Evolutionary conservation across 2,888 invertebrate genomes (phyloP).

Genomic region (Cacoxenus indagator): DNA sequence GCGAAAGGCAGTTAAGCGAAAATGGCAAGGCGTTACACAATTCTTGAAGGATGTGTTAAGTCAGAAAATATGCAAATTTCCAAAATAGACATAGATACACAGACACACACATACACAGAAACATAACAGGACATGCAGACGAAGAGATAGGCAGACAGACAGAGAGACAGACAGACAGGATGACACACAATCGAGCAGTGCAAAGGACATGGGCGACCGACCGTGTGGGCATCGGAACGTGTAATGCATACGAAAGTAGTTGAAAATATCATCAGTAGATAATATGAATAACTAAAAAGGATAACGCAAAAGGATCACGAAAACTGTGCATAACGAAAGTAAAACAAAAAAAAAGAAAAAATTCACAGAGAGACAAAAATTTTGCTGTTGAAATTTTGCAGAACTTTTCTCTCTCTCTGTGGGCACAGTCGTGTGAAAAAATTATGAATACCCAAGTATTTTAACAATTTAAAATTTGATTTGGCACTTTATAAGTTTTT

Average conservation of each 20-base stretch:
- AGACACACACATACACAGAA: not conserved
- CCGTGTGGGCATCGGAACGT: conserved; percentile 45
- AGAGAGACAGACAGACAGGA: not conserved
- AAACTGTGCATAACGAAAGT: conserved; percentile 29
- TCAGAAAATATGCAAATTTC: conserved; percentile 16
- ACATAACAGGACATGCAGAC: not conserved
- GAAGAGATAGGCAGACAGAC: not conserved
- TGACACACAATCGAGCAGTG: not conserved
- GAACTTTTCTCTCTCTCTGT: too few relatives aligned
- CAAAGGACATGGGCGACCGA: not conserved
- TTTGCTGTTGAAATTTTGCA: too few relatives aligned
- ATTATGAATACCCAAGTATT: not conserved
- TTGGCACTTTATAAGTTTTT: not conserved
- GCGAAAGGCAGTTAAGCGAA: conserved; percentile 51
- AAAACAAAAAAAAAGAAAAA: not conserved
- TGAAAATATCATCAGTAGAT: conserved; percentile 61
- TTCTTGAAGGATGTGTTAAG: conserved; percentile 63
- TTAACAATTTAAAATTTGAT: not conserved
- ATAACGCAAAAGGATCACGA: conserved; percentile 49
- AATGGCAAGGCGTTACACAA: conserved; percentile 46
- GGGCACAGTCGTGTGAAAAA: too few relatives aligned
- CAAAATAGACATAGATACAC: not conserved
- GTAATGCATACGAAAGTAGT: conserved; percentile 61
- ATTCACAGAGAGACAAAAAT: too few relatives aligned
- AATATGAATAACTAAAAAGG: conserved; percentile 63